Percentiles rank a stretch among this genome's conserved stretches.
Evolutionary conservation across 2,113 vertebrate genomes (phyloP).

Genomic region (Dromiciops gliroides): DNA sequence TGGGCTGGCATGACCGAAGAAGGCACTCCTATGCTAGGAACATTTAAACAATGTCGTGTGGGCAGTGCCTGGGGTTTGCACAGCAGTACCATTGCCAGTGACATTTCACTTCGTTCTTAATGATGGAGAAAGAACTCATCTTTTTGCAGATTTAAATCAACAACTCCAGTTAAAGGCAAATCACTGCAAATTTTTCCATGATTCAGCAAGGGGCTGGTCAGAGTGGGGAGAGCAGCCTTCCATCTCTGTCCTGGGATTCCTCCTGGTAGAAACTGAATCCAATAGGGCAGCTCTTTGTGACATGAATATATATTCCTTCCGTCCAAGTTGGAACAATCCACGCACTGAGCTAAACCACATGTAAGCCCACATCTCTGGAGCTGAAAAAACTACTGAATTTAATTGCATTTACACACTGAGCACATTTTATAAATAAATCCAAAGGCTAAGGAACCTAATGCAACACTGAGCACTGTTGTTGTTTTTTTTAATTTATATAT

Average conservation of each 20-base stretch:
- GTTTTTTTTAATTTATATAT: background rate
- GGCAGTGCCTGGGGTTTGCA: background rate
- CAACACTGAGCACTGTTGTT: background rate
- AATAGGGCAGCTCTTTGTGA: background rate
- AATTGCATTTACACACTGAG: background rate
- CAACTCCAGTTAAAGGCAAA: background rate
- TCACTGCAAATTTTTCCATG: background rate
- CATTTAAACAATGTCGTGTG: conserved; percentile 2
- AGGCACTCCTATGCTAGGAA: background rate
- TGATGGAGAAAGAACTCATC: conserved; percentile 4
- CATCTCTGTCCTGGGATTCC: background rate
- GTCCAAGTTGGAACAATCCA: background rate
- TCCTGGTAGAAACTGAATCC: background rate
- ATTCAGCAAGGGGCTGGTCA: background rate
- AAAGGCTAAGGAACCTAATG: background rate
- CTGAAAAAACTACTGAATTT: conserved; percentile 10
- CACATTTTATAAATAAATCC: conserved; percentile 20
- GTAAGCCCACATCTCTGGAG: background rate
- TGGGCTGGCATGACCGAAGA: background rate
- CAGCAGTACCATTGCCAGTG: background rate
- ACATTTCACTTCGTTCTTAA: background rate
- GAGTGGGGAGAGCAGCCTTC: background rate
- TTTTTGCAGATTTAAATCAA: background rate
- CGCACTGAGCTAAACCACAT: background rate
- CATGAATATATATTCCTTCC: background rate